Conservation (phyloP, 2,888 invertebrate genomes). For the Perdita meconis region DNA sequence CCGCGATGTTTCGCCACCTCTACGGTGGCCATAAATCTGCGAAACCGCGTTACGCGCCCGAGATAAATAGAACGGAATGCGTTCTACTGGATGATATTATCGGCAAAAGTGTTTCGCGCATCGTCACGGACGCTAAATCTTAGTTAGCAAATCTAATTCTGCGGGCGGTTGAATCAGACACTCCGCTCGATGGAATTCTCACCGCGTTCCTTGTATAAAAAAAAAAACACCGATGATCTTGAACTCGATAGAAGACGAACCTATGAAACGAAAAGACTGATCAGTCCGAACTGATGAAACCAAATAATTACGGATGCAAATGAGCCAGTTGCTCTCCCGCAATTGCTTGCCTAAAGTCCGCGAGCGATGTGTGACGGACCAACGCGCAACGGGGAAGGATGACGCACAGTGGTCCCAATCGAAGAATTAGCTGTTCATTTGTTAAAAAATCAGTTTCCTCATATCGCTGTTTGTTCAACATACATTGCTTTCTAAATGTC, state of each 20-base stretch:
- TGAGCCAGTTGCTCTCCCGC: too few relatives aligned
- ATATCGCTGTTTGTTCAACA: too few relatives aligned
- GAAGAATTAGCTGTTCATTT: too few relatives aligned
- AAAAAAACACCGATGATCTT: too few relatives aligned
- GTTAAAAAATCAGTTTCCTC: too few relatives aligned
- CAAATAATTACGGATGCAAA: too few relatives aligned
- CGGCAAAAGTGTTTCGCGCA: constrained; percentile 31
- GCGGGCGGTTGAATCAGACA: background rate
- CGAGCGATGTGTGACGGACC: too few relatives aligned
- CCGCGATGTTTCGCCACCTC: constrained; percentile 46
- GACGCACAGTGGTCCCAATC: too few relatives aligned
- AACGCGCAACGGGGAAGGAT: too few relatives aligned
- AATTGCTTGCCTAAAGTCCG: too few relatives aligned
- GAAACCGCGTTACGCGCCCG: constrained; percentile 39
- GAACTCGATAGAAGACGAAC: background rate
- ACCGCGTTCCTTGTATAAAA: too few relatives aligned
- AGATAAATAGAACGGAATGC: constrained; percentile 50
- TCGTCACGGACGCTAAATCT: constrained; percentile 29
- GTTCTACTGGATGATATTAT: constrained; percentile 31
- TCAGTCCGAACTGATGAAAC: background rate
- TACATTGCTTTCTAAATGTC: too few relatives aligned
- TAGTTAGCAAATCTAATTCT: constrained; percentile 13
- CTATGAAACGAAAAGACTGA: background rate
- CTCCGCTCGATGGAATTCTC: background rate
- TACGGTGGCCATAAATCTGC: constrained; percentile 38